phyloP scores from a whole-genome alignment of 2,888 invertebrate genomes.

The Hemistola chrysoprasaria region DNA sequence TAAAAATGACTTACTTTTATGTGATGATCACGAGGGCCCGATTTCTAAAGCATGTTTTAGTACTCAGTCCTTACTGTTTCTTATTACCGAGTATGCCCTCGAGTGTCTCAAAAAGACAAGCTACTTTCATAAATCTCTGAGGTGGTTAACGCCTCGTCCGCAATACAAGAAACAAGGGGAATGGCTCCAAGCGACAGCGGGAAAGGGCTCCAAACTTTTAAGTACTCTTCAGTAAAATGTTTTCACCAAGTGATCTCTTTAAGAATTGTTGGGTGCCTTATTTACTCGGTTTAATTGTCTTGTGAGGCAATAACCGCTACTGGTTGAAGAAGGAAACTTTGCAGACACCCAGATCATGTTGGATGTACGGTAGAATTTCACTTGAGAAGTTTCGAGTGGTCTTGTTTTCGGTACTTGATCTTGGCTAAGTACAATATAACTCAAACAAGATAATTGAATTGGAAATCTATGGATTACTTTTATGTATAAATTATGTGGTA shows the following conservation, averaged over 20 bases:
- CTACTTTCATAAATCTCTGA: conserved; percentile 66
- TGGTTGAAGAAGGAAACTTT: conserved; percentile 21
- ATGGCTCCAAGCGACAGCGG: conserved; percentile 56
- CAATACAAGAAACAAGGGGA: conserved; percentile 61
- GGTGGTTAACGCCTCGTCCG: conserved; percentile 68
- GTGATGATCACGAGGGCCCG: too few relatives aligned
- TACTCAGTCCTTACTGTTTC: conserved; percentile 3
- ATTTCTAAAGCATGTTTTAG: too few relatives aligned
- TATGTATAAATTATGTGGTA: too few relatives aligned
- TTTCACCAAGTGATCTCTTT: conserved; percentile 60
- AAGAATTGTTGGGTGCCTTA: conserved; percentile 51
- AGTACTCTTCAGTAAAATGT: conserved; percentile 65
- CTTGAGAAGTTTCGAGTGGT: conserved; percentile 18
- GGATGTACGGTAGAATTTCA: conserved; percentile 23
- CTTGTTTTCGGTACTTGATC: conserved; percentile 19
- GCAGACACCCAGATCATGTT: conserved; percentile 19
- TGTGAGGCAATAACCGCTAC: conserved; percentile 30
- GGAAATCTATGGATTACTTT: too few relatives aligned
- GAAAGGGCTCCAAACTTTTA: conserved; percentile 59
- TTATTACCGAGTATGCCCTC: conserved; percentile 36
- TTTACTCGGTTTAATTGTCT: conserved; percentile 56
- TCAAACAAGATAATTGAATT: too few relatives aligned
- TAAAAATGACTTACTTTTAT: too few relatives aligned
- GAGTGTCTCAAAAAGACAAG: conserved; percentile 63
- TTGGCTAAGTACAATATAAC: too few relatives aligned